Base-by-base conservation (phyloP, 2,888 invertebrate species). In the Standfussiana lucernea region DNA sequence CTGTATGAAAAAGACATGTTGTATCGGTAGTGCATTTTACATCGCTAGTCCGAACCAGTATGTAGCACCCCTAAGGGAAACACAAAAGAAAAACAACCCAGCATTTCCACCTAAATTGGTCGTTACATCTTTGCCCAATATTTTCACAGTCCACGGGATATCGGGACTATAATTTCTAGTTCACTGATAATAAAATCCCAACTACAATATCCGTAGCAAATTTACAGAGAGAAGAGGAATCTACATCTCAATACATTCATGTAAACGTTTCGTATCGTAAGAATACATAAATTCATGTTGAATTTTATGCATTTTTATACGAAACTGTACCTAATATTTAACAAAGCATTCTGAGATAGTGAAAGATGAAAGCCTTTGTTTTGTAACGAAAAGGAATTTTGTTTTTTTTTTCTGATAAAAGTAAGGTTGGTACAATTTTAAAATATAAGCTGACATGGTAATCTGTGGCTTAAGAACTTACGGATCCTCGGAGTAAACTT, bases 211-310 rank as follows among this genome's bases (percentile, higher is more conserved):
- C 42, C 37, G 24, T 37, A 59, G 64, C n/a, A 32, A 64, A 79
- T 68, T n/a, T 42, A 65, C 71, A 79, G 45, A 2, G 59, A 61
- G 15, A 24, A 18, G 42, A 56, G n/a, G 21, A 75, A 75, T 84
- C 72, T 80, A 40, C 72, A 84, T 82, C 61, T 67, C 80, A 83
- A 83, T 86, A 70, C 56, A 83, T 81, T 85, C 65, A 75, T 81
- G 72, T 77, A 80, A 83, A 77, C 61, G 59, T 8, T 75, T 77
- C 47, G 18, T 66, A 47, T 70, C 61, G 45, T 50, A 75, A 37
- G 64, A 76, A 86, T 75, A 69, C 69, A 85, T 85, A 86, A 74
- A 86, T 86, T 83, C 76, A 77, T 67, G 66, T 64, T 76, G 71
- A 77, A 72, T 80, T 80, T 74, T 79, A 75, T 75, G 66, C 61